phyloP scores from a whole-genome alignment of 1,140 invertebrate genomes.

The Drosophila sproati region DNA sequence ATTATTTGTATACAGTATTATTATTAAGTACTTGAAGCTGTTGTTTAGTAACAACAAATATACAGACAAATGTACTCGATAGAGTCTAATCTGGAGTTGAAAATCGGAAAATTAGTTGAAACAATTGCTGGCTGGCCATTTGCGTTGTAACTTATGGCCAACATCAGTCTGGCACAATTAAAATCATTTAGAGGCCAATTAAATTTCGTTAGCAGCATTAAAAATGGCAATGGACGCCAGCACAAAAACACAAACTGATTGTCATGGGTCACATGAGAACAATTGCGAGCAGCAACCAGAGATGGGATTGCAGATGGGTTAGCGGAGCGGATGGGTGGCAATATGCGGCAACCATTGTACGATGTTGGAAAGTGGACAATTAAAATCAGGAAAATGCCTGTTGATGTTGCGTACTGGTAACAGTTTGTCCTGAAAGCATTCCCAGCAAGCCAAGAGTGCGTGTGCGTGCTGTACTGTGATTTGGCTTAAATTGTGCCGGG shows the following conservation, averaged over 20 bases:
- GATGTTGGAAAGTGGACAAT: conserved; percentile 58
- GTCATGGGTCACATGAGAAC: conserved; percentile 75
- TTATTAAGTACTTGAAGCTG: not conserved
- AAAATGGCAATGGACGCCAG: conserved; percentile 51
- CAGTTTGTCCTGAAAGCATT: conserved; percentile 31
- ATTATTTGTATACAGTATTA: not conserved
- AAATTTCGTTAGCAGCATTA: conserved; percentile 83
- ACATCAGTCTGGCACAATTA: conserved; percentile 82
- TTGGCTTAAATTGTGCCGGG: conserved; percentile 52
- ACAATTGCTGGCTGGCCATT: conserved; percentile 59
- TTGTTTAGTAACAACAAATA: conserved; percentile 21
- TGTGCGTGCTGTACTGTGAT: conserved; percentile 53
- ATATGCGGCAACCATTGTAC: conserved; percentile 17
- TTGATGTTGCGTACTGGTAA: conserved; percentile 43
- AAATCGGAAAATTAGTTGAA: conserved; percentile 10
- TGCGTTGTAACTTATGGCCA: conserved; percentile 73
- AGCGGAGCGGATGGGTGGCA: not conserved
- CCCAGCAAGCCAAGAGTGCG: conserved; percentile 20
- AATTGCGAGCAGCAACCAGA: conserved; percentile 53
- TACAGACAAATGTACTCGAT: not conserved
- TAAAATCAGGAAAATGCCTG: conserved; percentile 78
- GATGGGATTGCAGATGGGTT: not conserved
- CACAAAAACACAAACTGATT: conserved; percentile 18
- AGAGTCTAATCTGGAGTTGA: conserved; percentile 8
- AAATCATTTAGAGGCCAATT: conserved; percentile 83